A percentile compares a stretch with the other conserved stretches of the same genome.
Evolutionary conservation across 2,888 invertebrate genomes (phyloP).

Genomic region (Dynastes tityus): DNA sequence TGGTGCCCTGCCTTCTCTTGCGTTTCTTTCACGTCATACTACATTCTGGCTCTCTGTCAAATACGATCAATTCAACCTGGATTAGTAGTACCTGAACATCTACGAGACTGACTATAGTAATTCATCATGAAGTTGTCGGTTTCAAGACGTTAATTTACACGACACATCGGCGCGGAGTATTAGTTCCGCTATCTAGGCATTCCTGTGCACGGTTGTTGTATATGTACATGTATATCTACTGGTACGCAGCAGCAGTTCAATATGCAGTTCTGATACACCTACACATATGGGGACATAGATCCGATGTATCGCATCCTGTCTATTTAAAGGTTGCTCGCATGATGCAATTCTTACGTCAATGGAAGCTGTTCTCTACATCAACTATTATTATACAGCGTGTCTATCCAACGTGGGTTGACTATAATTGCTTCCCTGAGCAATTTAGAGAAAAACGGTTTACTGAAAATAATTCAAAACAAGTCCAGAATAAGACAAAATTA

Average conservation of each 20-base stretch:
- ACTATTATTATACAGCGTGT: no score
- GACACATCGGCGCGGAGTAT: constrained; percentile 23
- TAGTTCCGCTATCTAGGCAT: constrained; percentile 18
- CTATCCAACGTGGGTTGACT: no score
- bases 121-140: constrained; percentile 55
- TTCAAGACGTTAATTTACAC: constrained; percentile 51
- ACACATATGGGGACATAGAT: background rate
- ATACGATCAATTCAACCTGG: constrained; percentile 56
- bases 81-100: constrained; percentile 59
- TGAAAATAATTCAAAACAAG: no score
- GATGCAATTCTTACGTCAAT: no score
- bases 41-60: constrained; percentile 34
- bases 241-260: background rate
- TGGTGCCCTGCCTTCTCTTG: constrained; percentile 47
- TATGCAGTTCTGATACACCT: background rate
- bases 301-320: no score
- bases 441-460: no score
- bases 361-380: no score
- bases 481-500: no score
- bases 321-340: no score
- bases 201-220: background rate
- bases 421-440: no score
- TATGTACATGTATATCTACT: background rate
- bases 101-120: constrained; percentile 52
- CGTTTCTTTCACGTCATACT: constrained; percentile 31